phyloP scores from a whole-genome alignment of 2,888 invertebrate genomes.

The Acanthacorydalis orientalis region DNA sequence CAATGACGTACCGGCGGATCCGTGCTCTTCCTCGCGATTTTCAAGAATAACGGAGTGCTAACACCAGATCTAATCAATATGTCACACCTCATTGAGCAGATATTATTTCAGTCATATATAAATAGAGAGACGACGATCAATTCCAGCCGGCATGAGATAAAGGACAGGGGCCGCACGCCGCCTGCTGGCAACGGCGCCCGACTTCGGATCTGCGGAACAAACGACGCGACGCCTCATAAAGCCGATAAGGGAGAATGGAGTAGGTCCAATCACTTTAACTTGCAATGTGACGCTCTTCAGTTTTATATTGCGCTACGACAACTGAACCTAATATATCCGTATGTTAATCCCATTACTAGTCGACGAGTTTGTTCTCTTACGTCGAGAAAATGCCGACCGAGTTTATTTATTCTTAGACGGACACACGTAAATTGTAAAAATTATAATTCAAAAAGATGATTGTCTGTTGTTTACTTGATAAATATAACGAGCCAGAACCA shows the following conservation, averaged over 20 bases:
- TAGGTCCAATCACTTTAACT: conserved; percentile 18
- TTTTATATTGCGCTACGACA: conserved; percentile 7
- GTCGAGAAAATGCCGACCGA: no score
- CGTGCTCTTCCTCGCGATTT: conserved; percentile 7
- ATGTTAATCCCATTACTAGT: no score
- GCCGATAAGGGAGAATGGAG: conserved; percentile 17
- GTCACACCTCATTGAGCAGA: conserved; percentile 14
- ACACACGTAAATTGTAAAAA: no score
- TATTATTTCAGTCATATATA: conserved; percentile 14
- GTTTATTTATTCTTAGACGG: no score
- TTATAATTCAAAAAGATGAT: no score
- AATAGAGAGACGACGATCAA: conserved; percentile 8
- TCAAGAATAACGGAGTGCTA: background rate
- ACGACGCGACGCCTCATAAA: conserved; percentile 24
- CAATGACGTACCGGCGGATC: conserved; percentile 8
- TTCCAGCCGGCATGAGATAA: conserved; percentile 5
- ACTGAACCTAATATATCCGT: no score
- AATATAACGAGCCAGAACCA: no score
- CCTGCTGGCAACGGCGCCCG: background rate
- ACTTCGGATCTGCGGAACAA: conserved; percentile 19
- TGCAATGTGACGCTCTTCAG: conserved; percentile 10
- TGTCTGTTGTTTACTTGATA: no score
- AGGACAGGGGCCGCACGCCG: conserved; percentile 8
- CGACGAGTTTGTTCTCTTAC: no score
- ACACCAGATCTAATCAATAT: conserved; percentile 8